These are phyloP conservation scores for Ginglymostoma cirratum DNA, from an alignment of 2,113 vertebrate species.

Conservation along the genomic window DNA sequence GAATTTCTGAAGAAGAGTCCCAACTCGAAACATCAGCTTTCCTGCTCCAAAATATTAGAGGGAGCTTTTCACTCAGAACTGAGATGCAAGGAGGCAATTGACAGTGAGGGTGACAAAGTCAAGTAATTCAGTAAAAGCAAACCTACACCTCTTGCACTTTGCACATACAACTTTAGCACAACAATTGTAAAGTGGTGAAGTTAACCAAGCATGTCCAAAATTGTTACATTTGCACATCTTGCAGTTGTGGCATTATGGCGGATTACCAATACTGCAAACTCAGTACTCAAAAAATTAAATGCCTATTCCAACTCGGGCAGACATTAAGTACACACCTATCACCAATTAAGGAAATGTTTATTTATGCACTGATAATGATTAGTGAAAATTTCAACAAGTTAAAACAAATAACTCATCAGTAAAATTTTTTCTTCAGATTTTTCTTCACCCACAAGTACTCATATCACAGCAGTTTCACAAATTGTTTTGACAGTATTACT, in stretches of 20 bases:
- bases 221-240: neutral
- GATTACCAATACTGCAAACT: neutral
- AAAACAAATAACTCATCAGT: neutral
- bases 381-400: neutral
- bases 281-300: neutral
- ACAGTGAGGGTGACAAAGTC: neutral
- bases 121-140: neutral
- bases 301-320: neutral
- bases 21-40: too few species aligned
- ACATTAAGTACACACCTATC: neutral
- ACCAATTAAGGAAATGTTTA: neutral
- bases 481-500: neutral
- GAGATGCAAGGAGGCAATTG: neutral
- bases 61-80: neutral
- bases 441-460: neutral
- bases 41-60: too few species aligned
- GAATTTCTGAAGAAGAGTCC: too few species aligned
- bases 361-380: neutral
- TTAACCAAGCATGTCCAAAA: neutral
- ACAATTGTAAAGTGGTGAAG: neutral
- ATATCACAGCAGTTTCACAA: neutral
- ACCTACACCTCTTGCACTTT: neutral
- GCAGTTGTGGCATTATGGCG: neutral
- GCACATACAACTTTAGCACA: neutral
- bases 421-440: neutral